Evolutionary conservation across 1,140 invertebrate genomes (phyloP), one percentile per base, ranked within the genome.

Genomic region (Ectropis grisescens): DNA sequence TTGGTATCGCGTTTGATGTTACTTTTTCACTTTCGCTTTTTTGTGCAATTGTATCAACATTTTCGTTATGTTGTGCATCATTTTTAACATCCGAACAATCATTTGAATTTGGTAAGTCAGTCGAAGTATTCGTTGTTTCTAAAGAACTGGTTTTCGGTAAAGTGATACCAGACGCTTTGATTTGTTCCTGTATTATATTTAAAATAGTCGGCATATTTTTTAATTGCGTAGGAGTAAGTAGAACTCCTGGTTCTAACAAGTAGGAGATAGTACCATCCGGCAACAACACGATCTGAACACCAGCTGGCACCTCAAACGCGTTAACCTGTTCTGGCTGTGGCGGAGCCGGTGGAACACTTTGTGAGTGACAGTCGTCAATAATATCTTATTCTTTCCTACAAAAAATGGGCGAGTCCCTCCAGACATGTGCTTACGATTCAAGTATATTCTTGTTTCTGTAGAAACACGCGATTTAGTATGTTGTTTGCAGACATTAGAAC

Each of bases 281-380:
- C 33, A 55, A 27, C 13, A 61, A 28, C 2, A 54, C 29, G 30
- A 74, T 33, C 11, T 57, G 40, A 5, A 66, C 48, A n/a, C 62
- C 60, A 7, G 28, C 26, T n/a, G 65, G 65, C 29, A 59, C n/a
- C n/a, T 9, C 19, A 5, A 4, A 22, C 4, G 19, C 4, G 19
- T 22, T 22, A 41, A 11, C 4, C 19, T 10, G 25, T 23, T 14
- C 10, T 16, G 8, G 10, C 3, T 13, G 24, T 2, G 9, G 9
- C 19, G 19, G 19, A 22, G 4, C 19, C 19, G 9, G 4, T 22
- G 19, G 19, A 9, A 9, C 4, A 22, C 19, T 22, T 22, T 22
- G 19, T 4, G 4, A 22, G 19, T 22, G 19, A 5, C 19, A 4
- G 4, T 5, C 9, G 4, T 22, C 9, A 5, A 5, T 22, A 62